Base-by-base conservation (phyloP, 2,113 vertebrate species). In the Butorides virescens region DNA sequence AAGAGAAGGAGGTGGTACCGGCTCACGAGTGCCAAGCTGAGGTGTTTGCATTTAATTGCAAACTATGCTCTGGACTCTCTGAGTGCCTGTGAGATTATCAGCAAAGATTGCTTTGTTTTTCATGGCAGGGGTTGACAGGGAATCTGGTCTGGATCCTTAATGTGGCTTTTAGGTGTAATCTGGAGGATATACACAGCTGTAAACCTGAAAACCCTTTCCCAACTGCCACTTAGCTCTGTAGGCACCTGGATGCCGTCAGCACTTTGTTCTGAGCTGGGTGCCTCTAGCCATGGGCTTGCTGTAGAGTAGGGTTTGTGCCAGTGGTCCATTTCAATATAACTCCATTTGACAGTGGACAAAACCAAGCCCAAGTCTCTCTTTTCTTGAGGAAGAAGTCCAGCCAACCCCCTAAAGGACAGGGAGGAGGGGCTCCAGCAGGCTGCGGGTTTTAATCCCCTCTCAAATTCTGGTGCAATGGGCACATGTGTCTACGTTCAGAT, bases 221-320 rank as follows among this genome's bases (percentile, higher is more conserved):
- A 2, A 9, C 53, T 15, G 0, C 8, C 0, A 0, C 58, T 46
- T 44, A 2, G 1, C 36, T 46, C 44, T 32, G 49, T 20, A 55
- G 49, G 32, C n/a, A 13, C 20, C 11, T 8, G 2, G 13, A 15
- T 86, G n/a, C 56, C n/a, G 25, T 15, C 0, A 0, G 17, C 14
- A 2, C 19, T 49, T 61, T 3, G 13, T 44, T 26, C 36, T 2
- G 1, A 29, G 19, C 27, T 5, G 2, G 49, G 23, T 30, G 4
- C 14, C 61, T 67, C 68, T 13, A 42, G 65, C 15, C 53, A 20
- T 1, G 34, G 11, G 13, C 3, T 0, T 6, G 36, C 25, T 22
- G 36, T 5, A 42, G 30, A 16, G 21, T 11, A 20, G 8, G 6
- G 16, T 7, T 47, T 32, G 2, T 47, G 66, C 9, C 29, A 63